Conservation (phyloP, 1,140 invertebrate species). For the Thalassaphorura encarpata region DNA sequence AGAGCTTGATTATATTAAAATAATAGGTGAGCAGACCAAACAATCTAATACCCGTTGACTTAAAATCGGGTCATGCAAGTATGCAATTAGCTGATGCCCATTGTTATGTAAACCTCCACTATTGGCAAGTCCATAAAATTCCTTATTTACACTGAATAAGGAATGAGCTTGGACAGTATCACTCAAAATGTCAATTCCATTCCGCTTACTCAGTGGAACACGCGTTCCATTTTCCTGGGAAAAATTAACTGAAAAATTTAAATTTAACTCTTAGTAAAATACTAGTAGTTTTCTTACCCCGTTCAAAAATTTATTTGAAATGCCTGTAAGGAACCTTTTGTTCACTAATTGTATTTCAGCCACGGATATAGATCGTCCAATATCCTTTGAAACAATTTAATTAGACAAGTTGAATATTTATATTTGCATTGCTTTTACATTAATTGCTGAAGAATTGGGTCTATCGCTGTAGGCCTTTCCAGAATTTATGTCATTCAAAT, state of each 20-base stretch:
- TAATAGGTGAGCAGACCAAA: no score
- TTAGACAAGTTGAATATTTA: neutral
- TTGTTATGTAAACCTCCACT: slow-evolving; percentile 3
- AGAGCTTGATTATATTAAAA: no score
- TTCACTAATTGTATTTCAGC: neutral
- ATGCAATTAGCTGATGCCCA: neutral
- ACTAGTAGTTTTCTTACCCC: neutral
- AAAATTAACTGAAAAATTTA: no score
- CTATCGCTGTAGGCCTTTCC: neutral
- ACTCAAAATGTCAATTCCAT: slow-evolving; percentile 48
- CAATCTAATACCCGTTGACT: no score
- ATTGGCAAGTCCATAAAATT: slow-evolving; percentile 4
- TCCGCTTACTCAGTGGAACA: neutral
- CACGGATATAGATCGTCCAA: neutral
- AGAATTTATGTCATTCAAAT: slow-evolving; percentile 13
- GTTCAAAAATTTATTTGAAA: neutral
- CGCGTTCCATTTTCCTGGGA: neutral
- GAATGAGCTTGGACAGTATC: neutral
- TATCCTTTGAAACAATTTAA: neutral
- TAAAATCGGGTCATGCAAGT: neutral
- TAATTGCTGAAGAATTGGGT: neutral
- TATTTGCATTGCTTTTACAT: neutral
- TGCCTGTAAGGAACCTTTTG: neutral
- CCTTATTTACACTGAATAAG: neutral
- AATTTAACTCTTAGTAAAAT: no score